These are phyloP conservation scores for Luehdorfia chinensis DNA, from an alignment of 1,140 invertebrate species.

Conservation along the genomic window DNA sequence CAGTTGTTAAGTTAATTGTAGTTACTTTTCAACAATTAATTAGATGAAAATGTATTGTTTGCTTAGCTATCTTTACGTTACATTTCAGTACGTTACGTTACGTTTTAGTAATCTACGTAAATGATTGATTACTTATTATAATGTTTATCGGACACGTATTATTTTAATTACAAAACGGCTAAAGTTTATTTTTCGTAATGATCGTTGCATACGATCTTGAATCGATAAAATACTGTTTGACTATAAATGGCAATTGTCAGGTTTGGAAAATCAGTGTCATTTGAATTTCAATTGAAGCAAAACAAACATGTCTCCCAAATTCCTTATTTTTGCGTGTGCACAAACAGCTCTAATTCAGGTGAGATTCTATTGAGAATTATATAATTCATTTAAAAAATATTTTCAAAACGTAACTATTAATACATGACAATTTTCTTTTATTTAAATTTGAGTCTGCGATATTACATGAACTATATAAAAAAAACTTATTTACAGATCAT, in stretches of 20 bases:
- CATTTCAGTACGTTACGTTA: not conserved
- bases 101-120: too few relatives aligned
- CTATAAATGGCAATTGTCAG: constrained; percentile 4
- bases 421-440: not conserved
- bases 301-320: constrained; percentile 6
- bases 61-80: not conserved
- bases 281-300: not conserved
- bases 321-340: not conserved
- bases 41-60: too few relatives aligned
- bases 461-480: not conserved
- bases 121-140: too few relatives aligned
- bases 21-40: too few relatives aligned
- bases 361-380: constrained; percentile 5
- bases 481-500: constrained; percentile 14
- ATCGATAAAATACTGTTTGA: not conserved
- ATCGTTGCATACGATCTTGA: not conserved
- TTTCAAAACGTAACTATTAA: constrained; percentile 2
- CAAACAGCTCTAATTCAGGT: constrained; percentile 16
- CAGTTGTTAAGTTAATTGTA: too few relatives aligned
- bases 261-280: not conserved
- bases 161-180: not conserved
- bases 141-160: constrained; percentile 14
- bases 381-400: not conserved
- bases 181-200: constrained; percentile 4
- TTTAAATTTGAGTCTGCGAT: not conserved